A percentile compares a stretch with the other conserved stretches of the same genome.
Conservation (phyloP, 2,888 invertebrate species). For the Drosophila phalerata region DNA sequence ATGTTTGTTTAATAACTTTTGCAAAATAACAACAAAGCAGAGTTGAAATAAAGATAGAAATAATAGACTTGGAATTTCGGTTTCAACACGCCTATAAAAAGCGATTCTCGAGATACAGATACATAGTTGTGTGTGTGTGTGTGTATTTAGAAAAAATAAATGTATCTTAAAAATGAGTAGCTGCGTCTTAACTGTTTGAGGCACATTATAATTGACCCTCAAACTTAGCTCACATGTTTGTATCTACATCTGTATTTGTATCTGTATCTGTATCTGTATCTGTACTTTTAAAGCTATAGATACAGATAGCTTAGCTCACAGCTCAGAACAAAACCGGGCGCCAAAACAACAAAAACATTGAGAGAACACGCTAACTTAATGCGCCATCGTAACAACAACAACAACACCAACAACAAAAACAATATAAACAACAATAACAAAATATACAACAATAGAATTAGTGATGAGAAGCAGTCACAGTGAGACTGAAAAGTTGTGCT, state of each 20-base stretch:
- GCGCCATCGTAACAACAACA: slow-evolving; percentile 26
- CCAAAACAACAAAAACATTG: slow-evolving; percentile 32
- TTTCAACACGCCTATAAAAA: slow-evolving; percentile 51
- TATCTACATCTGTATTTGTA: slow-evolving; percentile 16
- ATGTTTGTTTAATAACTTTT: slow-evolving; percentile 46
- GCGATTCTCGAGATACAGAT: slow-evolving; percentile 8
- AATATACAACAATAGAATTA: slow-evolving; percentile 16
- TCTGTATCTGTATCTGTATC: slow-evolving; percentile 6
- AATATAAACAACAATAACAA: slow-evolving; percentile 13
- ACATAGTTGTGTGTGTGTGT: background rate
- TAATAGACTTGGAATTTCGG: slow-evolving; percentile 33
- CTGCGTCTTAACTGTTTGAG: slow-evolving; percentile 47
- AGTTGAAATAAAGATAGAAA: slow-evolving; percentile 6
- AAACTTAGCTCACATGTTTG: slow-evolving; percentile 41
- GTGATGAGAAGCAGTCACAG: slow-evolving; percentile 42
- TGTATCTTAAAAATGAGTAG: background rate
- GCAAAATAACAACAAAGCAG: slow-evolving; percentile 29
- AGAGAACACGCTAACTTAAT: slow-evolving; percentile 46
- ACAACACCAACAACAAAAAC: slow-evolving; percentile 9
- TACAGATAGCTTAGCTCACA: slow-evolving; percentile 47
- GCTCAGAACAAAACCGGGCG: slow-evolving; percentile 41
- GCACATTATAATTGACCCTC: slow-evolving; percentile 76
- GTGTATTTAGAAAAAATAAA: background rate
- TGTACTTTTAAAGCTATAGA: slow-evolving; percentile 33
- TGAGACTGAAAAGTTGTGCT: slow-evolving; percentile 10